Evolutionary conservation across 2,888 invertebrate genomes (phyloP).

Genomic region (Euspilapteryx auroguttella): DNA sequence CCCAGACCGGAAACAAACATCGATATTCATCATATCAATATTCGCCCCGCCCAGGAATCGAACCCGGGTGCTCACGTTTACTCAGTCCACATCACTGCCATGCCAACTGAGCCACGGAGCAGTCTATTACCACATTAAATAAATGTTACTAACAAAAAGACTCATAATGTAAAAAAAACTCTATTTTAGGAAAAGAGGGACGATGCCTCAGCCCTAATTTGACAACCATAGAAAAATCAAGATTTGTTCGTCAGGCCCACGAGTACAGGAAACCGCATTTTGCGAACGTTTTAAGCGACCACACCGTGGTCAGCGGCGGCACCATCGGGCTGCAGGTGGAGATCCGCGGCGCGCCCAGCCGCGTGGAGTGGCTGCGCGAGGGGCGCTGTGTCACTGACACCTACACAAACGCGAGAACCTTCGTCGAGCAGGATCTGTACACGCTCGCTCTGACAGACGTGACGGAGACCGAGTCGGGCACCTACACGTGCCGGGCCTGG

Average conservation of each 20-base stretch:
- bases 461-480: conserved; percentile 71
- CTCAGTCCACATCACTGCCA: no score
- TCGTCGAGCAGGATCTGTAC: conserved; percentile 69
- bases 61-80: no score
- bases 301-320: conserved; percentile 74
- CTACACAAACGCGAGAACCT: conserved; percentile 67
- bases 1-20: no score
- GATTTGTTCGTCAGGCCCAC: conserved; percentile 28
- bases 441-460: conserved; percentile 75
- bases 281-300: conserved; percentile 68
- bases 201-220: conserved; percentile 25
- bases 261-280: conserved; percentile 70
- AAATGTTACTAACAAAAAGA: no score
- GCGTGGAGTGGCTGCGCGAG: conserved; percentile 76
- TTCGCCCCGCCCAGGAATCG: no score
- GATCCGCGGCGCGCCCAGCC: conserved; percentile 70
- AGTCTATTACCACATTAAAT: no score
- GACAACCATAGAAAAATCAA: conserved; percentile 26
- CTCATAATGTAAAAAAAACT: no score
- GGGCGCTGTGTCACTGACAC: conserved; percentile 58
- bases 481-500: conserved; percentile 75
- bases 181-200: conserved; percentile 39
- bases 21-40: no score
- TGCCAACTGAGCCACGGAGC: no score
- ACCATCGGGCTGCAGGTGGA: conserved; percentile 82